Conservation (phyloP, 2,797 vertebrate species). For the Heteromormyrus szaboi region DNA sequence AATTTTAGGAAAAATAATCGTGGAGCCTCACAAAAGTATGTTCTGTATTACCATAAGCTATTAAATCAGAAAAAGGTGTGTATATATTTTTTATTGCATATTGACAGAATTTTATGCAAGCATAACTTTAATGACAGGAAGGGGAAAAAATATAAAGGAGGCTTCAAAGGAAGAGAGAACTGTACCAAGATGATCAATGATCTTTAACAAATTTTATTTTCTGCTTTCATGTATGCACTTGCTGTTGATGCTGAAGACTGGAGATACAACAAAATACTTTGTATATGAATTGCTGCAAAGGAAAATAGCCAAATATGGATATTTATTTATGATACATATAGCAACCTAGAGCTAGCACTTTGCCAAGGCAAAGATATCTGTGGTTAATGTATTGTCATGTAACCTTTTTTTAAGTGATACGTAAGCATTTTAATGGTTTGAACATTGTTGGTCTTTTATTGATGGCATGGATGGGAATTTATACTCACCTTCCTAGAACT, state of each 20-base stretch:
- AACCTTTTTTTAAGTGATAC: background rate
- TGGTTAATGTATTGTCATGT: background rate
- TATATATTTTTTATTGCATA: background rate
- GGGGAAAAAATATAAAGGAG: background rate
- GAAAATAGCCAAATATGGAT: conserved; percentile 23
- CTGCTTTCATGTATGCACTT: conserved; percentile 27
- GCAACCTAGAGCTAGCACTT: background rate
- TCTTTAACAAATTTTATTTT: conserved; percentile 33
- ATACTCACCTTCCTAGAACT: background rate
- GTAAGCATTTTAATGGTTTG: background rate
- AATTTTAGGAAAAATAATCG: background rate
- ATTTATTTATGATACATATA: conserved; percentile 22
- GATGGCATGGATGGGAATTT: background rate
- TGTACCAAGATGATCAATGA: conserved; percentile 27
- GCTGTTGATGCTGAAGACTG: background rate
- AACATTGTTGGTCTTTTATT: background rate
- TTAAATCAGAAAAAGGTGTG: background rate
- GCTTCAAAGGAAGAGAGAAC: background rate
- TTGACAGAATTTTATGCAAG: background rate
- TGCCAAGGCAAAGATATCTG: conserved; percentile 21
- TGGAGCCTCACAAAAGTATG: background rate
- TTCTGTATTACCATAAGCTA: background rate
- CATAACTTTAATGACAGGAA: background rate
- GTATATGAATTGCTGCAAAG: conserved; percentile 40
- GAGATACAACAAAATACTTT: conserved; percentile 12